Base-by-base conservation (phyloP, 2,888 invertebrate genomes). In the Rotaria sp. region DNA sequence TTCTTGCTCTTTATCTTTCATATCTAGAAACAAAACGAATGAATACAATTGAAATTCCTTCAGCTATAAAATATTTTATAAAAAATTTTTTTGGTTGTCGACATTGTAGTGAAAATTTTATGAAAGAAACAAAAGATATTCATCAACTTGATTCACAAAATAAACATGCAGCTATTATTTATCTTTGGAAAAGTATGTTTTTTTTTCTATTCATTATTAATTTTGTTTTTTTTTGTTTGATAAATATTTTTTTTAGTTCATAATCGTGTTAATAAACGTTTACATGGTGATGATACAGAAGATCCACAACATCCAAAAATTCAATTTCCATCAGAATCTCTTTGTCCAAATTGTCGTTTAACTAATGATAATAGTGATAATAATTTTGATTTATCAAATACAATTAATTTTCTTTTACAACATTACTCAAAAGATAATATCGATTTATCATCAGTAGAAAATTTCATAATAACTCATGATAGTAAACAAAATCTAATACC, bases 21-120 rank as follows among this genome's bases (percentile, higher is more conserved):
- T 45, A 13, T 45, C 3, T 45, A 45, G 45, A 45, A 45, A 2
- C 0, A 10, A 8, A 24, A 80, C 24, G 15, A 26, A 45, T 45
- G 21, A 38, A 45, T 80, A 45, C 26, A 26, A 26, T 3, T 41
- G 80, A 80, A 80, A 15, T 80, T 80, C 45, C 45, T 7, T 45
- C 13, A 15, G 80, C 80, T 13, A 45, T 80, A 26, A 93, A 94
- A 89, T 95, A 94, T 1, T 98, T 96, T 90, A 93, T 98, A 41
- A 94, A 94, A 89, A 91, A 95, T 91, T 99, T 96, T 92, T 97
- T 99, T 91, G 96, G 96, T 8, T 99, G 99, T 90, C 93, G 94
- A 7, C 95, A 96, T 87, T 99, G 99, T 90, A 93, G 95, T 3
- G 91, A 94, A 89, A 96, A 99, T 92, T 99, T 99, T 90, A 93